phyloP scores from a whole-genome alignment of 2,113 vertebrate genomes.

The Glaucomys volans region DNA sequence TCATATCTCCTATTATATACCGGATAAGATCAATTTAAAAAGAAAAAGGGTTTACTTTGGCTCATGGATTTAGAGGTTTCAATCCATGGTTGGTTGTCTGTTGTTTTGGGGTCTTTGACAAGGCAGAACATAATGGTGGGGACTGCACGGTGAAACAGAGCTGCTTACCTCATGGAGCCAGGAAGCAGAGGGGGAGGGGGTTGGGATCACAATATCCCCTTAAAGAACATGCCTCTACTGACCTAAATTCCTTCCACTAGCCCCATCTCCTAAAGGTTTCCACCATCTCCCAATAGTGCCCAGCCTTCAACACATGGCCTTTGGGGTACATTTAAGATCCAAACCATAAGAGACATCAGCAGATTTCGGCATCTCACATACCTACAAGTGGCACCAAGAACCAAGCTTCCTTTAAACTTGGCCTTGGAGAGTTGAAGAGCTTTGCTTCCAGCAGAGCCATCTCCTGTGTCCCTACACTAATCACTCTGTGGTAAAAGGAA shows the following conservation, averaged over 20 bases:
- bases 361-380: not conserved
- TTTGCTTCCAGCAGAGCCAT: not conserved
- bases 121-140: not conserved
- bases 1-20: not conserved
- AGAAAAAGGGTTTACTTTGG: not conserved
- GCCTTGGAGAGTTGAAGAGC: not conserved
- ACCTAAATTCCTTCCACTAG: not conserved
- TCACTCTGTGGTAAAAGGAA: no score
- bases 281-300: not conserved
- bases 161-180: not conserved
- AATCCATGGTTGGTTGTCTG: not conserved
- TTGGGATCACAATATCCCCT: not conserved
- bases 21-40: not conserved
- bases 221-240: no score
- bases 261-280: no score
- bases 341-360: accelerated
- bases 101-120: not conserved
- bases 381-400: not conserved
- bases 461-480: accelerated
- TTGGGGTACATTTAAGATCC: not conserved
- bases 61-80: not conserved
- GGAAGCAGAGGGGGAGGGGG: not conserved
- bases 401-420: not conserved
- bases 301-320: not conserved
- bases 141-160: accelerated